phyloP scores from a whole-genome alignment of 2,113 vertebrate species.

The Candoia aspera region DNA sequence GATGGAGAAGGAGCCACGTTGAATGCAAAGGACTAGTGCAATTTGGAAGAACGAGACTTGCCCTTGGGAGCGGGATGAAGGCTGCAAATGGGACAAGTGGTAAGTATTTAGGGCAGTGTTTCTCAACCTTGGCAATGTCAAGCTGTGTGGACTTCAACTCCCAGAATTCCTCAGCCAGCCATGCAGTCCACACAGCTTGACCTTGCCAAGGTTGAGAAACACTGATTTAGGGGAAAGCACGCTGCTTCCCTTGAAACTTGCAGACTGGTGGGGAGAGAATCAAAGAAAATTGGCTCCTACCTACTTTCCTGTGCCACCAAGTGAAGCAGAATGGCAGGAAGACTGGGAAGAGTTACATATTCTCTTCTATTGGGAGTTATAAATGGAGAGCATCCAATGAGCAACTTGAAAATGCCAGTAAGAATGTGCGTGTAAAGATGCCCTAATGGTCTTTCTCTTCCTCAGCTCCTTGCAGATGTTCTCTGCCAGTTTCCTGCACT shows the following conservation, averaged over 20 bases:
- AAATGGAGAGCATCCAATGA: not conserved
- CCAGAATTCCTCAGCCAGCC: no score
- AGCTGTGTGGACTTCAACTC: no score
- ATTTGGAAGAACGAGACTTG: not conserved
- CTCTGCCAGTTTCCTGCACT: not conserved
- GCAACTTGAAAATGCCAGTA: not conserved
- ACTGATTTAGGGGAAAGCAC: not conserved
- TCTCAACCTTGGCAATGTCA: no score
- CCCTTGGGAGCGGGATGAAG: no score
- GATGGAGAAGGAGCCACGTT: not conserved
- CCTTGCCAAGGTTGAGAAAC: no score
- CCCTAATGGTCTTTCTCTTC: conserved; percentile 10
- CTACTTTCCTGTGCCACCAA: not conserved
- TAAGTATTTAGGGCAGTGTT: no score
- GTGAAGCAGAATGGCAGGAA: not conserved
- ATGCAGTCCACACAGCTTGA: no score
- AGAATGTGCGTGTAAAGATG: not conserved
- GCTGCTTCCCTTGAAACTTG: not conserved
- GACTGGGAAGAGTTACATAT: not conserved
- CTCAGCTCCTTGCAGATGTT: not conserved
- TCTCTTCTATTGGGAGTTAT: not conserved
- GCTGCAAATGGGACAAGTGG: not conserved
- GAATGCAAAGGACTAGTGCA: not conserved
- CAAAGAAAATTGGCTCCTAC: not conserved
- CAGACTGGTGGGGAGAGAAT: not conserved